A percentile compares a stretch with the other conserved stretches of the same genome.
phyloP scores from a whole-genome alignment of 2,888 invertebrate species.

The Sinhomidia bicolor region DNA sequence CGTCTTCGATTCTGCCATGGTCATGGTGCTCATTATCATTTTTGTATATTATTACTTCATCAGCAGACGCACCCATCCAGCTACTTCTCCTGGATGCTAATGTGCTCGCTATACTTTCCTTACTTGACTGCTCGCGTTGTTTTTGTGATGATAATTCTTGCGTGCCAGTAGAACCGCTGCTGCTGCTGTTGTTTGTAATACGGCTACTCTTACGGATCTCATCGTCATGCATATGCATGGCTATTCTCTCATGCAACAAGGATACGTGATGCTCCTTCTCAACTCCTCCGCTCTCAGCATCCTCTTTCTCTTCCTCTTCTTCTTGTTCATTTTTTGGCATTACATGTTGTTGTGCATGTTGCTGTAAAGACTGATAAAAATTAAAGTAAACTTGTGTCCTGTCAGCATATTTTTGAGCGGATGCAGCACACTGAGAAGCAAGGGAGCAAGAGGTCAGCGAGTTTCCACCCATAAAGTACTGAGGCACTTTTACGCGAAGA shows the following conservation, averaged over 20 bases:
- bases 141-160: background rate
- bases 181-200: background rate
- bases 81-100: constrained; percentile 47
- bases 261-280: constrained; percentile 13
- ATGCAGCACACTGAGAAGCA: constrained; percentile 62
- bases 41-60: background rate
- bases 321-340: background rate
- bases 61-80: background rate
- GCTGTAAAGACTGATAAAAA: constrained; percentile 65
- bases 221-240: constrained; percentile 13
- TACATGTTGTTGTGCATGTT: constrained; percentile 28
- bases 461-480: constrained; percentile 59
- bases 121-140: constrained; percentile 34
- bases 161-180: background rate
- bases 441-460: constrained; percentile 60
- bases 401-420: constrained; percentile 55
- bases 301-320: constrained; percentile 18
- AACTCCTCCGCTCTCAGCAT: constrained; percentile 28
- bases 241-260: constrained; percentile 14
- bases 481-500: constrained; percentile 69
- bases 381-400: constrained; percentile 64
- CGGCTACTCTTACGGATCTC: background rate
- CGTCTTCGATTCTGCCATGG: constrained; percentile 38
- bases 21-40: constrained; percentile 25
- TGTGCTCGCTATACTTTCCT: constrained; percentile 9